A percentile compares a stretch with the other conserved stretches of the same genome.
phyloP scores from a whole-genome alignment of 2,113 vertebrate species.

The Aramus guarauna region DNA sequence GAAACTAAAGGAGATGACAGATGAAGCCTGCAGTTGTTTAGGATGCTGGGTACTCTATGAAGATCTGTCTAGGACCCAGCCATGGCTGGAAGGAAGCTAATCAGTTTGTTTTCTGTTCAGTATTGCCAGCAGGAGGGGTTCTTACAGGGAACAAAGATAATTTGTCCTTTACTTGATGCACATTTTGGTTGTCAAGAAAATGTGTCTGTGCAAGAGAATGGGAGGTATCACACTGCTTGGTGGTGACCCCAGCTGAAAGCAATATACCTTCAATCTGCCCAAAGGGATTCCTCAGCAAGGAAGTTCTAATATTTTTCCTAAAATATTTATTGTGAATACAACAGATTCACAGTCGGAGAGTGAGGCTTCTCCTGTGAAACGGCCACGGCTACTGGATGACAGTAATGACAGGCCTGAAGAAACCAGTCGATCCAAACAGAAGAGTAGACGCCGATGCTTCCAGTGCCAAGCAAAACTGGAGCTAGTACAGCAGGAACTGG shows the following conservation, averaged over 20 bases:
- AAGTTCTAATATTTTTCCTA: constrained; percentile 44
- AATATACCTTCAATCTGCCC: background rate
- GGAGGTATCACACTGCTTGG: background rate
- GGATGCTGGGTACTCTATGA: background rate
- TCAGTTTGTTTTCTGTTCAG: background rate
- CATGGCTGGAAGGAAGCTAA: background rate
- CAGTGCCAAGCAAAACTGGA: constrained; percentile 99
- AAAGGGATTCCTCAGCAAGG: background rate
- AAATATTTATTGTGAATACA: constrained; percentile 66
- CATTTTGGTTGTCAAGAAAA: background rate
- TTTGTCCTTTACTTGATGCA: background rate
- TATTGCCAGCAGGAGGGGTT: background rate
- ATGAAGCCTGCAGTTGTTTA: background rate
- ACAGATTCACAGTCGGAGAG: constrained; percentile 91
- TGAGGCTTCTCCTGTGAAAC: constrained; percentile 90
- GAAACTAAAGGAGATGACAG: constrained; percentile 46
- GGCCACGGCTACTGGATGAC: constrained; percentile 83
- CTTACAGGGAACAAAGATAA: background rate
- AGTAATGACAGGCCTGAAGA: constrained; percentile 77
- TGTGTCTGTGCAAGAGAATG: background rate
- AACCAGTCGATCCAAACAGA: constrained; percentile 89
- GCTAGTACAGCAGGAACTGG: constrained; percentile 96
- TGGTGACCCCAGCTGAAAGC: background rate
- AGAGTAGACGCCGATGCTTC: constrained; percentile 94
- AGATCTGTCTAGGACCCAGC: background rate